Evolutionary conservation across 2,113 vertebrate species (phyloP), one percentile per base, ranked within the genome.

Genomic region (Archocentrus centrarchus): DNA sequence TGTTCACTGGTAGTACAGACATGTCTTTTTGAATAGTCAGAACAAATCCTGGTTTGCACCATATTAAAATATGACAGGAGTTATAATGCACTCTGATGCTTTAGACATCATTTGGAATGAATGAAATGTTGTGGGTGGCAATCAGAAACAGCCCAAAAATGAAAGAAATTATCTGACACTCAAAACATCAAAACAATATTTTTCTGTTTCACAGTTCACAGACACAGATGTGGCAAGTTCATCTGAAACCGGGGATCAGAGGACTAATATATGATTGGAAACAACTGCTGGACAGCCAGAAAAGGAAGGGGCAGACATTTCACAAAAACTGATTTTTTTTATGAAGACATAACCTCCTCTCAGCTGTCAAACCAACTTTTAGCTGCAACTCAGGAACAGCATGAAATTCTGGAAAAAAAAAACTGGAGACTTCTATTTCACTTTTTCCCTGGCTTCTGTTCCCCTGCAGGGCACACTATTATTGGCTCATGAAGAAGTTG

Each of bases 401-500:
- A 58, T 77, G 73, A 58, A 39, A 81, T 88, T 92, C 79, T 79
- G 83, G 81, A 77, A 47, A 11, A 37, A 11, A 37, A 50, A 82
- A 50, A 62, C 58, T 35, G 47, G 68, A 77, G 84, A 64, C 50
- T 80, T 90, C 81, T 27, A 55, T 79, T 82, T 88, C 41, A 81
- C 73, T 68, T 66, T 84, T 77, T 70, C 75, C 68, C 77, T 50
- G 63, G 61, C 83, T 87, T 77, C 83, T 70, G 73, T 90, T 85
- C 75, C 77, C 92, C 92, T 55, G 89, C 77, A 91, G 88, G 86
- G 86, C 80, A 87, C 66, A 47, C 37, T 73, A 53, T 92, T 93
- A 94, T 89, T 84, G 82, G 86, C 70, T 77, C 64, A 91, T 87
- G 87, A 94, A 93, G 68, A 85, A 79, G 79, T 59, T 53, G 58